phyloP scores from a whole-genome alignment of 1,140 invertebrate species.

The Stenopsyche tienmushanensis region DNA sequence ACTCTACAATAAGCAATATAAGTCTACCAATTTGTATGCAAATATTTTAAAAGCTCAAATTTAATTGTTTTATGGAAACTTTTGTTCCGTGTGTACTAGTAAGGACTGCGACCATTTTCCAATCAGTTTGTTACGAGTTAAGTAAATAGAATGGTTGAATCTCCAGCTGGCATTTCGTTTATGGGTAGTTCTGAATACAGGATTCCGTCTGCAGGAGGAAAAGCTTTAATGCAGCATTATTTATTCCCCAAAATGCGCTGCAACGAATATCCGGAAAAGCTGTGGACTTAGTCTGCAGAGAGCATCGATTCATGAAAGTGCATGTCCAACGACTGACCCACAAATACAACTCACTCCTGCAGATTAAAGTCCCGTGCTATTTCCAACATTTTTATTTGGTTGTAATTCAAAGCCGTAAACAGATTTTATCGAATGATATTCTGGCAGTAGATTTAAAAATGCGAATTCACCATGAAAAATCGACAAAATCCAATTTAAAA shows the following conservation, averaged over 20 bases:
- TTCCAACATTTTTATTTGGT: too few species aligned
- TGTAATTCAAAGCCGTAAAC: too few species aligned
- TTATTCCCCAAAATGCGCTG: conserved; percentile 13
- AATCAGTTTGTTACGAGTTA: neutral
- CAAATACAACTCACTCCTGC: too few species aligned
- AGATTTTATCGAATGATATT: neutral
- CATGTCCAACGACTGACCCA: neutral
- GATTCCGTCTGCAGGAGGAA: neutral
- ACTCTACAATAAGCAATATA: too few species aligned
- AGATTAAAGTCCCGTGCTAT: neutral
- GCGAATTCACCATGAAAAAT: neutral
- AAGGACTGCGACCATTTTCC: neutral
- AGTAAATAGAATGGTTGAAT: neutral
- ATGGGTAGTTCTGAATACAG: neutral
- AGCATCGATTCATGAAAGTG: conserved; percentile 6
- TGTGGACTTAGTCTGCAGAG: conserved; percentile 11
- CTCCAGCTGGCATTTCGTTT: neutral
- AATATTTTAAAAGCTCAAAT: too few species aligned
- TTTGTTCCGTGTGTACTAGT: neutral
- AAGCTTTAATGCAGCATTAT: conserved; percentile 7
- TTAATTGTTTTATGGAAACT: neutral
- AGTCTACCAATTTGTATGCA: too few species aligned
- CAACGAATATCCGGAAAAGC: conserved; percentile 21
- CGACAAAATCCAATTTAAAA: neutral
- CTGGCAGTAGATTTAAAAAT: neutral